A percentile compares a stretch with the other conserved stretches of the same genome.
Conservation (phyloP, 2,888 invertebrate genomes). For the Synergus japonicus region DNA sequence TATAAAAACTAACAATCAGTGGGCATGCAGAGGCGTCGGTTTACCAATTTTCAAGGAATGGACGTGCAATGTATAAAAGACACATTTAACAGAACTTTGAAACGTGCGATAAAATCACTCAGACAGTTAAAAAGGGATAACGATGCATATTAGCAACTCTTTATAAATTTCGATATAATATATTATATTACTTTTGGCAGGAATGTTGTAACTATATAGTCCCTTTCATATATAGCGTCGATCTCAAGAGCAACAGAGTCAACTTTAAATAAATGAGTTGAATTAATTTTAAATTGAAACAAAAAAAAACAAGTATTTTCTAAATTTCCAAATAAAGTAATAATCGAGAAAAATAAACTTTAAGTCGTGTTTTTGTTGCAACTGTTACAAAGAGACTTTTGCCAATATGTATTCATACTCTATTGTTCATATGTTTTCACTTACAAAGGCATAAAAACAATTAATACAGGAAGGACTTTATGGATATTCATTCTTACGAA, state of each 20-base stretch:
- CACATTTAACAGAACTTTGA: neutral
- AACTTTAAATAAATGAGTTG: too few species aligned
- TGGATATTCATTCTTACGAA: slow-evolving; percentile 55
- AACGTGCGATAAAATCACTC: neutral
- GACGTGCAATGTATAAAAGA: slow-evolving; percentile 2
- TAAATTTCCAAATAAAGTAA: neutral
- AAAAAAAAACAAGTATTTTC: neutral
- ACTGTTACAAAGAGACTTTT: slow-evolving; percentile 19
- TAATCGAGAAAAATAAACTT: neutral
- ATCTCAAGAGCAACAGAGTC: slow-evolving; percentile 44
- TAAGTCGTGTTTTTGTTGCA: neutral
- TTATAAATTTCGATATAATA: slow-evolving; percentile 70
- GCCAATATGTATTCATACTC: slow-evolving; percentile 39
- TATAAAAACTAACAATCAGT: slow-evolving; percentile 1
- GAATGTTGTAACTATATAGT: slow-evolving; percentile 71
- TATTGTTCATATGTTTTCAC: slow-evolving; percentile 54
- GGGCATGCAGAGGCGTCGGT: neutral
- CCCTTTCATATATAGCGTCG: slow-evolving; percentile 43
- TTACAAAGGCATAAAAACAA: slow-evolving; percentile 68
- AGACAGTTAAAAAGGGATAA: slow-evolving; percentile 14
- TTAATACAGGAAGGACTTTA: slow-evolving; percentile 67
- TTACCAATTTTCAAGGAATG: neutral
- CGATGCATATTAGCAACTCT: slow-evolving; percentile 56
- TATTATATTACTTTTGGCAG: slow-evolving; percentile 75
- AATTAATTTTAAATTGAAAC: neutral